These are phyloP conservation scores for Caranx ignobilis DNA, from an alignment of 2,113 vertebrate genomes.

Conservation along the genomic window DNA sequence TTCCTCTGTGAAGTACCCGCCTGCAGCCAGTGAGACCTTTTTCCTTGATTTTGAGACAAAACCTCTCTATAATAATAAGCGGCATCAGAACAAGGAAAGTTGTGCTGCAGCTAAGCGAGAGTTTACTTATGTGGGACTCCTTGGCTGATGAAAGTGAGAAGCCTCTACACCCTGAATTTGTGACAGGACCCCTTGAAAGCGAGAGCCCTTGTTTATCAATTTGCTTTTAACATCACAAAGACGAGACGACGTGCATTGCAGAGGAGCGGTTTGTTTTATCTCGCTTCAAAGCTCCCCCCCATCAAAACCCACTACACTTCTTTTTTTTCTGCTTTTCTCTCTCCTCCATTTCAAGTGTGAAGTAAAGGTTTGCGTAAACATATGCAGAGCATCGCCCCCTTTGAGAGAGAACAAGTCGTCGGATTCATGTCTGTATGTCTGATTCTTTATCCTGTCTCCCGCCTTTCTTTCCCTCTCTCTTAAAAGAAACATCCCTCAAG, in stretches of 20 bases:
- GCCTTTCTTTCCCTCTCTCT: conserved; percentile 63
- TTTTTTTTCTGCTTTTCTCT: conserved; percentile 71
- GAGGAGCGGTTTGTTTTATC: conserved; percentile 82
- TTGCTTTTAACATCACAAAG: conserved; percentile 83
- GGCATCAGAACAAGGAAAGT: conserved; percentile 67
- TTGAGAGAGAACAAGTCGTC: conserved; percentile 82
- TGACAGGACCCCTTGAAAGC: conserved; percentile 78
- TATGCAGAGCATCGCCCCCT: conserved; percentile 85
- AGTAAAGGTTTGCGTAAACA: conserved; percentile 90
- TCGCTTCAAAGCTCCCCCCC: conserved; percentile 82
- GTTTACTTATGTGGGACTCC: conserved; percentile 69
- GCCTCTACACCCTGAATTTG: conserved; percentile 77
- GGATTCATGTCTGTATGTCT: conserved; percentile 83
- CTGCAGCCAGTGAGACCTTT: conserved; percentile 76
- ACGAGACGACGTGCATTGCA: conserved; percentile 49
- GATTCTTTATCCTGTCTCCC: conserved; percentile 74
- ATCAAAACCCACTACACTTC: conserved; percentile 68
- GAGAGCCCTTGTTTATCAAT: conserved; percentile 81
- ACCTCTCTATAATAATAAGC: conserved; percentile 65
- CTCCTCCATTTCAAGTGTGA: conserved; percentile 57
- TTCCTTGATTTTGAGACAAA: conserved; percentile 68
- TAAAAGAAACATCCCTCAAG: conserved; percentile 85
- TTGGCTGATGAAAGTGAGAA: conserved; percentile 79
- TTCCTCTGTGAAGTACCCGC: conserved; percentile 43
- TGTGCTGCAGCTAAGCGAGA: conserved; percentile 37